A percentile compares a stretch with the other conserved stretches of the same genome.
phyloP scores from a whole-genome alignment of 2,113 vertebrate genomes.

The Lathamus discolor region DNA sequence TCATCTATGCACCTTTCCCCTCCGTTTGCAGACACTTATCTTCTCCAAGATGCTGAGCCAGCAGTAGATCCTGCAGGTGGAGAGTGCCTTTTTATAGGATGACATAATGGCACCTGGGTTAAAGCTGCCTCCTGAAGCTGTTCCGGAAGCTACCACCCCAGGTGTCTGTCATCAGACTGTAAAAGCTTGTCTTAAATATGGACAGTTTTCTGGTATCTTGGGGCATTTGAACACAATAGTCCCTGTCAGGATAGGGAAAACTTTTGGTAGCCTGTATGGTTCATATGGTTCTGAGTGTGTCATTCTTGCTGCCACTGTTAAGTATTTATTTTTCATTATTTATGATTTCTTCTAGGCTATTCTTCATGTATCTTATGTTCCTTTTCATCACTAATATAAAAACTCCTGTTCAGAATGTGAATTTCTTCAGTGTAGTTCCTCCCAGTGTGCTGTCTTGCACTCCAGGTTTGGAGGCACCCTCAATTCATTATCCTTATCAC shows the following conservation, averaged over 20 bases:
- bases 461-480: not conserved
- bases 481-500: not conserved
- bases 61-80: not conserved
- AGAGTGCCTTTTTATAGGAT: not conserved
- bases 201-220: not conserved
- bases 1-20: not conserved
- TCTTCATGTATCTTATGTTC: not conserved
- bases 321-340: not conserved
- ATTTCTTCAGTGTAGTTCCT: not conserved
- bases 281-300: not conserved
- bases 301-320: not conserved
- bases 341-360: not conserved
- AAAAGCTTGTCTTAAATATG: not conserved
- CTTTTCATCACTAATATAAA: not conserved
- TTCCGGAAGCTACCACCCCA: not conserved
- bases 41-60: not conserved
- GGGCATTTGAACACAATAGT: not conserved
- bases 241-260: not conserved
- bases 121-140: not conserved
- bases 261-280: not conserved
- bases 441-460: not conserved
- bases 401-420: not conserved
- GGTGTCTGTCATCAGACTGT: not conserved
- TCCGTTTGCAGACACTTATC: not conserved
- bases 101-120: not conserved